These are phyloP conservation scores for Botia almorhae DNA, from an alignment of 2,797 vertebrate genomes.

Conservation along the genomic window DNA sequence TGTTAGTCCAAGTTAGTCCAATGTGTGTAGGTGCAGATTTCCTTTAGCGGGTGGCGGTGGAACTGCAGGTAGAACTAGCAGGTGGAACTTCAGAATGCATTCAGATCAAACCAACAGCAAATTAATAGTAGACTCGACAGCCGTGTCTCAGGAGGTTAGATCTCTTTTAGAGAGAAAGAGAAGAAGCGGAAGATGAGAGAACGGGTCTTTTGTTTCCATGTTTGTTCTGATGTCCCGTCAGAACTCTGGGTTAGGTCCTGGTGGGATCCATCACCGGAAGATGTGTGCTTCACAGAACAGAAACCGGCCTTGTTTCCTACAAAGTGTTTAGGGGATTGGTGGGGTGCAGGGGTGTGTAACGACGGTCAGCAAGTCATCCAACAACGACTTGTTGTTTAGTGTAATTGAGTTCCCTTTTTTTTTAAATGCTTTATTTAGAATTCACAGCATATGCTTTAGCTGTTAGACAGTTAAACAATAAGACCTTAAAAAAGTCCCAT, in stretches of 20 bases:
- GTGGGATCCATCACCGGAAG: slow-evolving; percentile 37
- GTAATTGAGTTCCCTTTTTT: background rate
- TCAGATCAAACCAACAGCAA: slow-evolving; percentile 40
- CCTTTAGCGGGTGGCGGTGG: background rate
- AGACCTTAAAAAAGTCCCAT: no score
- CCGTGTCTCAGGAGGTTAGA: slow-evolving; percentile 37
- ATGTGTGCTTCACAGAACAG: slow-evolving; percentile 34
- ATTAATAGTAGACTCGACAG: slow-evolving; percentile 47
- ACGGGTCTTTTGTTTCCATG: slow-evolving; percentile 9
- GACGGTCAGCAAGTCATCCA: background rate
- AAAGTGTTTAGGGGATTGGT: slow-evolving; percentile 7
- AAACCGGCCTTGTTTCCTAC: slow-evolving; percentile 30
- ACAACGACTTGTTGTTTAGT: background rate
- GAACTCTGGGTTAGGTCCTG: slow-evolving; percentile 39
- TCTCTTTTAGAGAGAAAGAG: slow-evolving; percentile 18
- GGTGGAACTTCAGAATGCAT: slow-evolving; percentile 44
- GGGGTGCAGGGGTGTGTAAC: background rate
- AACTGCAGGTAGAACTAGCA: no score
- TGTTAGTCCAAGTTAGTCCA: background rate
- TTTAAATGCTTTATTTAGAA: background rate
- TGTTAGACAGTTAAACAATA: background rate
- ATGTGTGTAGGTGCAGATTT: background rate
- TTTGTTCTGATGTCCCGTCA: slow-evolving; percentile 31
- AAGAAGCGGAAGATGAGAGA: slow-evolving; percentile 1
- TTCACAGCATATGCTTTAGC: background rate